Percentiles rank a stretch among this genome's conserved stretches.
Evolutionary conservation across 1,140 invertebrate species (phyloP).

Genomic region (Littorina saxatilis): DNA sequence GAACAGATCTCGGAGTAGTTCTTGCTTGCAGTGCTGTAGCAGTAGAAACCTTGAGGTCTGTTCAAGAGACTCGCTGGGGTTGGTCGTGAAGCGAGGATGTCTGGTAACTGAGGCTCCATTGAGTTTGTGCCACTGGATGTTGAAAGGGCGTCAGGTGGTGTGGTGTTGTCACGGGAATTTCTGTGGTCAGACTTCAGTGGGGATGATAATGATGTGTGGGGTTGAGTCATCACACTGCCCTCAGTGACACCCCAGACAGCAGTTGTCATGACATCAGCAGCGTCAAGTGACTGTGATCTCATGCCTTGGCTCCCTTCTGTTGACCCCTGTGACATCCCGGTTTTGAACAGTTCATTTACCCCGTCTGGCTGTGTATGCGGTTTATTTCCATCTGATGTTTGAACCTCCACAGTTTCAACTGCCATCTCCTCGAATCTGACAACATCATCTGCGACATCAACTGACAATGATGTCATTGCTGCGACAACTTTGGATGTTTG

Average conservation of each 20-base stretch:
- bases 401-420: no score
- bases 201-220: not conserved
- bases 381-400: no score
- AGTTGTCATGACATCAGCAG: conserved; percentile 2
- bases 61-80: not conserved
- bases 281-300: no score
- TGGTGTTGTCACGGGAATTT: not conserved
- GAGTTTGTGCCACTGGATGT: no score
- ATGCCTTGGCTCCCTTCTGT: no score
- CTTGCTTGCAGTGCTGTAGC: not conserved
- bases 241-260: not conserved
- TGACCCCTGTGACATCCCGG: no score
- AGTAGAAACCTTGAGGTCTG: not conserved
- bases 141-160: not conserved
- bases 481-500: no score
- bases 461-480: not conserved
- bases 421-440: no score
- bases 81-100: not conserved
- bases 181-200: not conserved
- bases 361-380: no score
- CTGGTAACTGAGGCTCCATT: not conserved
- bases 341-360: no score
- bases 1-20: not conserved
- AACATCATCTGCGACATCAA: not conserved
- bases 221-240: not conserved